Percentiles rank a stretch among this genome's conserved stretches.
Conservation (phyloP, 2,113 vertebrate species). For the Pelodiscus sinensis region DNA sequence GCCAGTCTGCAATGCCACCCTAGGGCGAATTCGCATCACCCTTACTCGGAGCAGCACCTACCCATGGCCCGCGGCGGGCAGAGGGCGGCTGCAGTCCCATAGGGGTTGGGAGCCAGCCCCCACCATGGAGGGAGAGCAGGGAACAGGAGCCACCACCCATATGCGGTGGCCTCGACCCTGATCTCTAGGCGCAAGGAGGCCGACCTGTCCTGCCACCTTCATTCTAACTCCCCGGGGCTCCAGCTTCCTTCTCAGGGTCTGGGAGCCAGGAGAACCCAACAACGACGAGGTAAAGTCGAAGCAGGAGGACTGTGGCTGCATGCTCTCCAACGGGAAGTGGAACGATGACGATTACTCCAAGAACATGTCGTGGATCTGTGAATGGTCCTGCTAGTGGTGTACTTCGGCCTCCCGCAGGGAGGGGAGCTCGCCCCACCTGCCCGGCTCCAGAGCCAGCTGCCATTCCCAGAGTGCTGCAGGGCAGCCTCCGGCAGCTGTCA, state of each 20-base stretch:
- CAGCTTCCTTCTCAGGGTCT: background rate
- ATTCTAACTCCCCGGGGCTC: background rate
- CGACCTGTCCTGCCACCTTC: background rate
- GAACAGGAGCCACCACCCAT: too few relatives aligned
- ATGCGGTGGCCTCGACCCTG: background rate
- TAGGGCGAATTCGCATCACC: background rate
- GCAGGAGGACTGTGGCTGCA: background rate
- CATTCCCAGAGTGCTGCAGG: background rate
- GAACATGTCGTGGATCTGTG: background rate
- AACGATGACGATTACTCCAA: background rate
- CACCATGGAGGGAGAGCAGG: too few relatives aligned
- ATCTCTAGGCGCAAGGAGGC: background rate
- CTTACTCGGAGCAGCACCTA: too few relatives aligned
- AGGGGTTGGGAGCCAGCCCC: too few relatives aligned
- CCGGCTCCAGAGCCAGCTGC: background rate
- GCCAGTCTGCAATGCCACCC: background rate
- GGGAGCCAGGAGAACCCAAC: background rate
- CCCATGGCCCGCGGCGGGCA: too few relatives aligned
- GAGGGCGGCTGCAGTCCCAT: too few relatives aligned
- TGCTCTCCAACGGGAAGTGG: background rate
- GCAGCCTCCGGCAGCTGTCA: background rate
- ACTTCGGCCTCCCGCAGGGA: background rate
- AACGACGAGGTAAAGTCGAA: accelerated
- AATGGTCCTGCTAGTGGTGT: background rate
- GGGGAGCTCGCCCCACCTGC: background rate